Base-by-base conservation (phyloP, 92 coral and sea anemone species). In the Zoanthus solanderi region DNA sequence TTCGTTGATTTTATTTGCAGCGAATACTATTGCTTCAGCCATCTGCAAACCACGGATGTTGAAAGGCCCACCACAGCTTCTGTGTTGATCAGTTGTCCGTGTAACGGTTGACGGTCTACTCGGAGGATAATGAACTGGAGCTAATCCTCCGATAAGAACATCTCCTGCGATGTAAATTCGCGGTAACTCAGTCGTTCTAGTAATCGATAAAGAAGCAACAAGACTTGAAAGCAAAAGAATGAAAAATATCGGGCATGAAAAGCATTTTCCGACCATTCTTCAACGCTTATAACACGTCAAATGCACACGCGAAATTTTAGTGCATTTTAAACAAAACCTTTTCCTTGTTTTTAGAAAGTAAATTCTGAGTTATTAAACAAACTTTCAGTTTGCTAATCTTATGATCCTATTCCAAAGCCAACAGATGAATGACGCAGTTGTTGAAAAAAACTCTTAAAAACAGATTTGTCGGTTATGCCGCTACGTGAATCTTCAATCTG, bases 11-110 rank as follows among this genome's bases (percentile, higher is more conserved):
- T 86, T 78, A 29, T 89, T 93, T 52, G 92, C 91, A 0, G 96
- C 94, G 75, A 83, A 93, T 11, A 93, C 83, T 48, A 93, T 93
- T 5, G 96, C 96, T 71, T 93, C 96, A 0, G 96, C 93, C 78
- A 89, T 87, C 73, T 93, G 94, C 0, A 93, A 78, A 16, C 96
- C 96, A 4, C 91, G 92, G 72, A 89, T 87, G 87, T 92, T 93
- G 32, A 93, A 93, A n/a, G 78, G 82, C 7, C 96, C 96, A 28
- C 92, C 87, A 71, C 94, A 91, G 42, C 42, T 37, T 37, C 4
- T 2, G 2, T 37, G 42, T 37, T 4, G 42, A 37, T 58, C 81
- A 2, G 84, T 72, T 10, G 44, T 77, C 7, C 72, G 31, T 28
- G 73, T 72, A 42, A 74, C 42, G 6, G 34, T 71, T 14, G 69